phyloP scores from a whole-genome alignment of 1,140 invertebrate species.

The Microvelia longipes region DNA sequence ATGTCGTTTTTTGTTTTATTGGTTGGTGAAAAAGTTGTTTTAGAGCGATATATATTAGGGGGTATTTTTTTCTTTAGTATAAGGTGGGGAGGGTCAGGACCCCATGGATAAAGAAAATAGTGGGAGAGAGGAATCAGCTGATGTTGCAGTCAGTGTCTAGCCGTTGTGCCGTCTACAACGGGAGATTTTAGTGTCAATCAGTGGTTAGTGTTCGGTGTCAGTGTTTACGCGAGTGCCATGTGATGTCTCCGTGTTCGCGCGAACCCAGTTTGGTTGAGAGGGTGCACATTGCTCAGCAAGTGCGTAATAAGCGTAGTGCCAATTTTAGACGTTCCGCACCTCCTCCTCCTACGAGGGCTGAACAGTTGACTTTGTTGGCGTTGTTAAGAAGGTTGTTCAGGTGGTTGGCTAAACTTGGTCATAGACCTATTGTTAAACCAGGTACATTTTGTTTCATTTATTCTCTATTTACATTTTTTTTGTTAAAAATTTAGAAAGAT shows the following conservation, averaged over 20 bases:
- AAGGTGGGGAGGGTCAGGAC: neutral
- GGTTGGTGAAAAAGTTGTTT: no score
- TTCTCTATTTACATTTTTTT: no score
- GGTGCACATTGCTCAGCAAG: neutral
- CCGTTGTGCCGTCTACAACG: neutral
- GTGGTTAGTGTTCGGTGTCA: neutral
- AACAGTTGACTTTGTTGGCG: neutral
- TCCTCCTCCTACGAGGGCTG: neutral
- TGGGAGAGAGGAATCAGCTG: neutral
- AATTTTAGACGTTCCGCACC: neutral
- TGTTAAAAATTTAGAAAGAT: neutral
- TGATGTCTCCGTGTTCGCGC: conserved; percentile 5
- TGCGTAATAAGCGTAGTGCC: neutral
- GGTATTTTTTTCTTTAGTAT: neutral
- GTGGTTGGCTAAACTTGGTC: conserved; percentile 7
- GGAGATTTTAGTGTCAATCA: no score
- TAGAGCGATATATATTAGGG: no score
- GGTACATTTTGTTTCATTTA: neutral
- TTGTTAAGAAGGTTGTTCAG: conserved; percentile 3
- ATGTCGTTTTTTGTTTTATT: no score
- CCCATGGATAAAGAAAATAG: neutral
- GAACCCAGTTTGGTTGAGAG: conserved; percentile 2
- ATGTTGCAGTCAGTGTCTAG: neutral
- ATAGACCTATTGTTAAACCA: conserved; percentile 5
- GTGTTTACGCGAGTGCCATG: neutral